Evolutionary conservation across 1,140 invertebrate genomes (phyloP), one percentile per base, ranked within the genome.

Genomic region (Euglossa dilemma): DNA sequence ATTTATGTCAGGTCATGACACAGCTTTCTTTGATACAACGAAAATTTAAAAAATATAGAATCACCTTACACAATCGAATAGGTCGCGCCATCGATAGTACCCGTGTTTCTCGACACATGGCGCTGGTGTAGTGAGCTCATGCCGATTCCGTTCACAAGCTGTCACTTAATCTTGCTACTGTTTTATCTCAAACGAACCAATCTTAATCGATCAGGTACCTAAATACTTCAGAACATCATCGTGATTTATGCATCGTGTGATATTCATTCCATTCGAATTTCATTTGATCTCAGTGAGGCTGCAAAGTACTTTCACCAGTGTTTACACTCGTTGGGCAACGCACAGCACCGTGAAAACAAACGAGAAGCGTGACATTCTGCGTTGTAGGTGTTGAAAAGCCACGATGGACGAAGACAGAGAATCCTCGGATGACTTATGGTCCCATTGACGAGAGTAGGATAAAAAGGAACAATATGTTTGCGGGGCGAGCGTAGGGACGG

Each of bases 301-400:
- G 23, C 45, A 25, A 20, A 25, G 11, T 20, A 36, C 36, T 36
- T 36, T 36, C 36, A 36, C 1, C 1, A 36, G 36, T 36, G 36
- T 36, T 36, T 36, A 36, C 36, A 36, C 36, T 36, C 1, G 36
- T 36, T 36, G 36, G 4, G 4, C 36, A 4, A 36, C 36, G 36
- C 54, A 43, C n/a, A 74, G 72, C 50, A 25, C 45, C 25, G 70
- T 87, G 87, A 86, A 87, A 87, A 84, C 81, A 77, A 61, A 87
- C 59, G 57, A 66, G 66, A 54, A 69, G 52, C 28, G 50, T 63
- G 67, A 36, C 23, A 43, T 59, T 86, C 81, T 77, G 54, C 83
- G 63, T 63, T 61, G 61, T 18, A 73, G 67, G 25, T 47, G 45
- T 25, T 52, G 18, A 59, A 56, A 56, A 56, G 50, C 8, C 23